These are phyloP conservation scores for Holothuria glaberrima DNA, from an alignment of 35 echinoderm and acorn worm genomes.

Conservation along the genomic window DNA sequence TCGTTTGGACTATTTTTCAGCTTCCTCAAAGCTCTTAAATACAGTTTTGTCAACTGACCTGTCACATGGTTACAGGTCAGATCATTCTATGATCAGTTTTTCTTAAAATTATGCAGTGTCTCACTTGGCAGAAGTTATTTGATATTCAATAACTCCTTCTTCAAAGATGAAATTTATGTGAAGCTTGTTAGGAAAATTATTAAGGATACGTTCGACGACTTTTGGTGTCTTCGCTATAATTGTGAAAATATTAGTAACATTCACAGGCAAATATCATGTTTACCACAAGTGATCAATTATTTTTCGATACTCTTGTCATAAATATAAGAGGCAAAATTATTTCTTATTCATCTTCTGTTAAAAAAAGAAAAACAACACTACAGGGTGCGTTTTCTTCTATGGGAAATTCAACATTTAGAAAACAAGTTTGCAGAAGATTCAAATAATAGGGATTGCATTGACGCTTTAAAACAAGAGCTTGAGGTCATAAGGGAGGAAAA, in stretches of 20 bases:
- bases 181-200: neutral
- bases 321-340: too few species aligned
- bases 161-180: neutral
- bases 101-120: neutral
- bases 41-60: neutral
- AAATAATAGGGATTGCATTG: neutral
- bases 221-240: neutral
- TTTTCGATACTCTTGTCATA: too few species aligned
- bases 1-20: neutral
- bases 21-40: neutral
- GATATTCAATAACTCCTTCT: slow-evolving; percentile 10
- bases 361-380: neutral
- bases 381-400: neutral
- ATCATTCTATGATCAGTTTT: neutral
- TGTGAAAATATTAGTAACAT: neutral
- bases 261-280: neutral
- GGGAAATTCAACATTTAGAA: slow-evolving; percentile 5
- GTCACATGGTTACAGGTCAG: neutral
- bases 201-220: neutral
- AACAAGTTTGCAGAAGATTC: neutral
- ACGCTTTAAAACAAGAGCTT: slow-evolving; percentile 9
- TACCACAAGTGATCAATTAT: neutral
- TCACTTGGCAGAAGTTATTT: neutral
- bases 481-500: neutral
- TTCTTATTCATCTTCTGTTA: neutral